Evolutionary conservation across 1,140 invertebrate genomes (phyloP), one percentile per base, ranked within the genome.

Genomic region (Brachystomella parvula): DNA sequence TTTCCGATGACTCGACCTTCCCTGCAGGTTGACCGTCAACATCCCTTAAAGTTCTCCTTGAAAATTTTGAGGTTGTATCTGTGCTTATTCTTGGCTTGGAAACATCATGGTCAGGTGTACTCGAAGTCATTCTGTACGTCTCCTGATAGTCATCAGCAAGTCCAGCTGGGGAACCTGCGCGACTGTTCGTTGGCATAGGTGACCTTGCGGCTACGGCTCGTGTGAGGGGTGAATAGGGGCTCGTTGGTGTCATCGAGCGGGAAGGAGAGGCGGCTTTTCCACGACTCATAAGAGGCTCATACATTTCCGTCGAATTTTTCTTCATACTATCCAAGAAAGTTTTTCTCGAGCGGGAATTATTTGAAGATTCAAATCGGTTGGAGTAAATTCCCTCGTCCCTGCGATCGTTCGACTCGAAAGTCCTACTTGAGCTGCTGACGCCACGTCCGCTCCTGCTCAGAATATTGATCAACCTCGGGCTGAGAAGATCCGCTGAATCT

Each of bases 381-480:
- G 79, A 77, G 57, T 82, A 82, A 53, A 49, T 53, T 2, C 60
- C 26, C 26, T 65, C 30, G 57, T 32, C 78, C 73, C 31, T 78
- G 78, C 0, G 79, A 29, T 30, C 24, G 24, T 65, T 49, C 21
- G 47, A n/a, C 68, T 61, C 49, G 69, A 63, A 31, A 64, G 78
- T 81, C 9, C n/a, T n/a, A n/a, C 21, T 53, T 24, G 49, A 53
- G 21, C 9, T 24, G 62, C 84, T 83, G 6, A 91, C 76, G 75
- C 90, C 88, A 62, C 84, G 82, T 69, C 88, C 90, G 74, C 88
- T 90, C 58, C 89, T 82, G 76, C 85, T 90, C 30, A 91, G 88
- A 70, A 88, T 88, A 47, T 87, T 88, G 3, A 92, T 85, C 62
- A 92, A 88, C 39, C 87, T 87, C 0, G 89, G 89, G 75, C 88